Base-by-base conservation (phyloP, 2,113 vertebrate genomes). In the Phalacrocorax pelagicus region DNA sequence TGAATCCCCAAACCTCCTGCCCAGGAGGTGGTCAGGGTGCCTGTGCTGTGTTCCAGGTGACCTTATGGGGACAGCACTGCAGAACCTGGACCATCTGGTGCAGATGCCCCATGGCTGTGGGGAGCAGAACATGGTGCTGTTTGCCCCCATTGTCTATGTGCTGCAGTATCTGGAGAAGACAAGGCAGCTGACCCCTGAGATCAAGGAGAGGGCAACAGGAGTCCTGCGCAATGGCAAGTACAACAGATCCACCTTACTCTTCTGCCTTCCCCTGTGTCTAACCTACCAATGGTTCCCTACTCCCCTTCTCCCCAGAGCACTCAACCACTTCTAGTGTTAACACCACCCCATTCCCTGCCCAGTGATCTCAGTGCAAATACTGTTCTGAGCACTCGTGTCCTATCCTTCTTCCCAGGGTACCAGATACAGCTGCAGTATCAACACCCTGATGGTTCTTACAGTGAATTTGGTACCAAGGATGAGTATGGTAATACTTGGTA, bases 111-210 rank as follows among this genome's bases (percentile, higher is more conserved):
- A 92, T 0, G 98, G 99, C 81, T 99, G 98, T 29, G 99, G 99
- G 15, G 98, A 99, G 95, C 99, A 99, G 97, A 99, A 99, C 97
- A 99, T 99, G 99, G 70, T 99, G 80, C 82, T 95, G 18, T 99
- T 99, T 23, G 98, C 99, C 10, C 98, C 99, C 2, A 96, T 99
- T 96, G 98, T 99, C 96, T 99, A 98, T 17, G 96, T 99, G 92
- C 97, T 99, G 75, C 98, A 98, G 86, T 99, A 99, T 96, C 96
- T 99, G 97, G 95, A 98, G 46, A 98, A 97, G 97, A 98, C 98
- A 0, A 94, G 90, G 54, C 98, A 98, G 97, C 97, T 99, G 94
- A 98, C 96, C 10, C 15, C 82, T 7, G 93, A 96, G 36, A 98
- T 99, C 84, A 96, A 67, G 94, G 86, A 97, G 27, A 98, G 12